A percentile compares a stretch with the other conserved stretches of the same genome.
These are phyloP conservation scores for Monochamus saltuarius DNA, from an alignment of 1,140 invertebrate genomes.

Conservation along the genomic window DNA sequence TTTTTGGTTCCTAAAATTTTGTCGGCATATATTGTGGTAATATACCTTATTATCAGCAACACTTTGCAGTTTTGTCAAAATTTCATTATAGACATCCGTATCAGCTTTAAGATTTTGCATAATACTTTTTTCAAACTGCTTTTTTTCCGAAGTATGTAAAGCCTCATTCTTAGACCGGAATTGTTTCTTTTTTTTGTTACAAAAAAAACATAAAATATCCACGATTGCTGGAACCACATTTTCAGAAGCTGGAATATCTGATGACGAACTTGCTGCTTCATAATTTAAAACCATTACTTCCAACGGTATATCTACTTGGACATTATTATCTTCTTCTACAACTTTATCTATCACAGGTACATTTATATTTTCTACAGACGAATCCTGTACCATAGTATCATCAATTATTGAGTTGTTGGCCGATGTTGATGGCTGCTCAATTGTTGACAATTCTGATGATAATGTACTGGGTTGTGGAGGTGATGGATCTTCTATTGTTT, in stretches of 20 bases:
- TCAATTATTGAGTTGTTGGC: conserved; percentile 27
- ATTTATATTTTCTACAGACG: conserved; percentile 28
- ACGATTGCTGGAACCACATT: conserved; percentile 25
- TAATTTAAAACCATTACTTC: conserved; percentile 25
- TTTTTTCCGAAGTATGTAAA: too few relatives aligned
- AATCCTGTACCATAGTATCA: conserved; percentile 31
- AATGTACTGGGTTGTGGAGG: too few relatives aligned
- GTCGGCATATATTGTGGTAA: too few relatives aligned
- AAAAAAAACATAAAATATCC: conserved; percentile 34
- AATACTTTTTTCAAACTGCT: too few relatives aligned
- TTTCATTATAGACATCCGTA: conserved; percentile 21
- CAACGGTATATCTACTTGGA: conserved; percentile 31
- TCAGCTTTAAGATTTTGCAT: conserved; percentile 18
- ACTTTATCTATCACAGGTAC: conserved; percentile 28
- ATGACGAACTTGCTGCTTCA: conserved; percentile 28
- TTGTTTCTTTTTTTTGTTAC: conserved; percentile 21
- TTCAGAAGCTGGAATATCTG: conserved; percentile 29
- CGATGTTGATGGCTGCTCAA: conserved; percentile 29
- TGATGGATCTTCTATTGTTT: conserved; percentile 10
- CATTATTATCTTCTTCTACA: conserved; percentile 31
- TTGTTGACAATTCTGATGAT: too few relatives aligned
- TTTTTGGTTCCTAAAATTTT: conserved; percentile 20
- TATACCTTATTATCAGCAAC: conserved; percentile 7
- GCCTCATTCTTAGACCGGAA: conserved; percentile 25
- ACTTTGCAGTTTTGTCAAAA: conserved; percentile 19